Base-by-base conservation (phyloP, 2,113 vertebrate species). In the Campylomormyrus numenius region DNA sequence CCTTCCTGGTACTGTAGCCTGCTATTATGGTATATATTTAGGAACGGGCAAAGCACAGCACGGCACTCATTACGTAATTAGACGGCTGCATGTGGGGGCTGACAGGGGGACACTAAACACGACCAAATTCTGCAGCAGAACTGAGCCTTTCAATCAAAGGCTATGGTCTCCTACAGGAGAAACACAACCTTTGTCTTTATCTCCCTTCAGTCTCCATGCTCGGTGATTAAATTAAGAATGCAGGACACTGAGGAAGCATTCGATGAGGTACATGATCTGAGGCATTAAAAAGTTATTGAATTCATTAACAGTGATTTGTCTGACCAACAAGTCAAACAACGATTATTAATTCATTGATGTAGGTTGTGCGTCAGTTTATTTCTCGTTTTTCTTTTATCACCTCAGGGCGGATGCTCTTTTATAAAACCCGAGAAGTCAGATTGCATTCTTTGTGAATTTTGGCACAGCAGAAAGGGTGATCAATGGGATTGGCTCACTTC, bases 1-100 rank as follows among this genome's bases (percentile, higher is more conserved):
- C 91, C 91, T 85, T 87, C 91, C 83, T 90, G 15, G 19, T 52
- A 89, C 90, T 80, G 87, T 70, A 92, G 83, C 90, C 91, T 89
- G 85, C 90, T 91, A 93, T 93, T 91, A 93, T 5, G 87, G 77
- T 89, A 53, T 91, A 53, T 90, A 85, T 91, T 90, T 91, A 89
- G 90, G 91, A 88, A 62, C 48, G 53, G 87, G 35, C 49, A 45
- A 89, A 89, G 88, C 74, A 45, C 45, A 84, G 77, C 88, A 80
- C 48, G 45, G 49, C 39, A 89, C 49, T 83, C 77, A 27, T 89
- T 35, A 89, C 27, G 50, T 56, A 89, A 84, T 83, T 84, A 83
- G 70, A 49, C 6, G 35, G 49, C 31, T 74, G 0, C 48, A 45
- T 21, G n/a, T 24, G 53, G 74, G 49, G 84, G 24, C 17, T 21